Evolutionary conservation across 30 jellyfish, hydroid and myxozoan species (phyloP).

Genomic region (Hydractinia echinata): DNA sequence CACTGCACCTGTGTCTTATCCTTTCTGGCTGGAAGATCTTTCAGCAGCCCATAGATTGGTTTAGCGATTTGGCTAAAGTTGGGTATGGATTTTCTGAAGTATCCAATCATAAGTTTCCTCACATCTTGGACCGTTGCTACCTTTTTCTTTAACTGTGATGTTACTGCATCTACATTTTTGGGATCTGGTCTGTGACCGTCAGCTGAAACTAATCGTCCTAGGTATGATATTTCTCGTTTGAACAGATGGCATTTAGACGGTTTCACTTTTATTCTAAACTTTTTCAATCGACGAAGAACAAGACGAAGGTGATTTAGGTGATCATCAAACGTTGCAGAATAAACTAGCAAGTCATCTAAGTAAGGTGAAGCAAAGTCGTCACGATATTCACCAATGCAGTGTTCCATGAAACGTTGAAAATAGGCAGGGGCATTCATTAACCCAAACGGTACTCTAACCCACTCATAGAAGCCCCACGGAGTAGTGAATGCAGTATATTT

Average conservation of each 20-base stretch:
- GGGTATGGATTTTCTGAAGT: not conserved
- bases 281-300: slow-evolving; percentile 2
- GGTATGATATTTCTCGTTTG: not conserved
- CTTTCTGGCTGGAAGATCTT: not conserved
- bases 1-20: slow-evolving; percentile 20
- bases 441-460: slow-evolving; percentile 11
- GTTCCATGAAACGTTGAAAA: slow-evolving; percentile 16
- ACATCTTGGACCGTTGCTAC: not conserved
- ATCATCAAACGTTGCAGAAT: slow-evolving; percentile 19
- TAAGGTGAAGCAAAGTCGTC: not conserved
- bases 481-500: slow-evolving; percentile 35
- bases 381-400: slow-evolving; percentile 1
- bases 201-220: slow-evolving; percentile 2
- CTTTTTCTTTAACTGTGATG: not conserved
- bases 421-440: slow-evolving; percentile 19
- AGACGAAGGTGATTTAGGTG: slow-evolving; percentile 2
- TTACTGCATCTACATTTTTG: not conserved
- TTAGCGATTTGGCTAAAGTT: slow-evolving; percentile 3
- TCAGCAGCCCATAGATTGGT: not conserved
- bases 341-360: slow-evolving; percentile 22
- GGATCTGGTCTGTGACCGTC: slow-evolving; percentile 25
- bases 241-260: not conserved
- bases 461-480: slow-evolving; percentile 48
- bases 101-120: not conserved
- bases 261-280: not conserved